Conservation (phyloP, 2,113 vertebrate genomes). For the Zosterops borbonicus region DNA sequence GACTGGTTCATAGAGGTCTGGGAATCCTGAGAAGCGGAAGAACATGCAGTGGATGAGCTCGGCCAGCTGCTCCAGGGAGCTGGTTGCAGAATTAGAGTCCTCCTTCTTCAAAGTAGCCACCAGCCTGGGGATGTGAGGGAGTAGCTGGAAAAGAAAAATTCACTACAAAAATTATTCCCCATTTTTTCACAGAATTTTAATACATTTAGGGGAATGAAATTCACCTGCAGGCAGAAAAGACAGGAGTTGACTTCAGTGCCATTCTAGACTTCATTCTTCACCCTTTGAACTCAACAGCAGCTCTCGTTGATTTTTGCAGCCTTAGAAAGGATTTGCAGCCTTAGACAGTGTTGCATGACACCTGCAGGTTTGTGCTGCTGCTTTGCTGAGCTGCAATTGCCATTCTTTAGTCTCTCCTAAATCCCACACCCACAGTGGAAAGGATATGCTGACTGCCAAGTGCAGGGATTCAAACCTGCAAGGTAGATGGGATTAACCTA, state of each 20-base stretch:
- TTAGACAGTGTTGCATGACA: neutral
- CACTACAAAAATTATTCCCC: neutral
- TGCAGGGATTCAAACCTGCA: neutral
- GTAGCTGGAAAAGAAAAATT: slow-evolving; percentile 68
- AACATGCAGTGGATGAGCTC: slow-evolving; percentile 84
- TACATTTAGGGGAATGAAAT: neutral
- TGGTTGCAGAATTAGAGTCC: slow-evolving; percentile 76
- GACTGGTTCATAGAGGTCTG: slow-evolving; percentile 81
- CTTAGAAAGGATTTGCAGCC: neutral
- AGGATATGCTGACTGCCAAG: neutral
- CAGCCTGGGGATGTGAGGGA: slow-evolving; percentile 79
- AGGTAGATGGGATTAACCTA: neutral
- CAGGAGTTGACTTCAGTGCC: neutral
- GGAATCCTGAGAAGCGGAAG: slow-evolving; percentile 83
- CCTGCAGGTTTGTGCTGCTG: neutral
- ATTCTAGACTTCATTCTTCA: neutral
- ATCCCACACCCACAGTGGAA: neutral
- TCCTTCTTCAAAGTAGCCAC: slow-evolving; percentile 78
- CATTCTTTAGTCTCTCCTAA: neutral
- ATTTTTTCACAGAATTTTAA: neutral
- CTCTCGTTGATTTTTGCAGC: neutral
- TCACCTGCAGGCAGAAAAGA: neutral
- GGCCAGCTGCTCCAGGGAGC: slow-evolving; percentile 76
- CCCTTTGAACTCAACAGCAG: neutral
- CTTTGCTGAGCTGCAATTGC: neutral